These are phyloP conservation scores for Panagrolaimus sp. DNA, from an alignment of 1,140 invertebrate genomes.

Conservation along the genomic window DNA sequence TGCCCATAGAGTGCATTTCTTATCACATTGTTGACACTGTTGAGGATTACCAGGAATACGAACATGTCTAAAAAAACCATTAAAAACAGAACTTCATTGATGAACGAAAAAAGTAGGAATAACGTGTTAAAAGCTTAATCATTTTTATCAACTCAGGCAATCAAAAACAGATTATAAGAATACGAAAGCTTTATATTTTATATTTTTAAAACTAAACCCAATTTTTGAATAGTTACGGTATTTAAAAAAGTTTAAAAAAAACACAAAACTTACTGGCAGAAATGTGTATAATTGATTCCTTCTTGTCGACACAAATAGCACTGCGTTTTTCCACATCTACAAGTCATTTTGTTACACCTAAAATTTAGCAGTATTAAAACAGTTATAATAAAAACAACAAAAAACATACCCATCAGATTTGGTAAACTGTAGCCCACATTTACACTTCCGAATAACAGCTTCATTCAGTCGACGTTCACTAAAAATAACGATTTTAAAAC, in stretches of 20 bases:
- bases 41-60: slow-evolving; percentile 21
- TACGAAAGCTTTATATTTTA: too few species aligned
- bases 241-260: too few species aligned
- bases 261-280: slow-evolving; percentile 59
- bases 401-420: slow-evolving; percentile 68
- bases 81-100: too few species aligned
- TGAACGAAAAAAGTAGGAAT: too few species aligned
- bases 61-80: slow-evolving; percentile 25
- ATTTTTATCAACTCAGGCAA: too few species aligned
- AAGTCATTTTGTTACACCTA: slow-evolving; percentile 69
- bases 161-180: too few species aligned
- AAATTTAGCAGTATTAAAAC: too few species aligned
- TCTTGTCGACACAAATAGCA: slow-evolving; percentile 68
- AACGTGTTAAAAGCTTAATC: too few species aligned
- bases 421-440: slow-evolving; percentile 66
- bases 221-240: neutral
- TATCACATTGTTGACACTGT: slow-evolving; percentile 22
- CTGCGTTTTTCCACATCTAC: slow-evolving; percentile 68
- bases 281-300: slow-evolving; percentile 67
- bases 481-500: slow-evolving; percentile 26
- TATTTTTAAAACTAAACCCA: too few species aligned
- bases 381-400: too few species aligned
- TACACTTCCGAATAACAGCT: slow-evolving; percentile 64
- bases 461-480: slow-evolving; percentile 60
- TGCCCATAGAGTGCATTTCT: slow-evolving; percentile 33